Base-by-base conservation (phyloP, 92 coral and sea anemone species). In the Palythoa grandis region DNA sequence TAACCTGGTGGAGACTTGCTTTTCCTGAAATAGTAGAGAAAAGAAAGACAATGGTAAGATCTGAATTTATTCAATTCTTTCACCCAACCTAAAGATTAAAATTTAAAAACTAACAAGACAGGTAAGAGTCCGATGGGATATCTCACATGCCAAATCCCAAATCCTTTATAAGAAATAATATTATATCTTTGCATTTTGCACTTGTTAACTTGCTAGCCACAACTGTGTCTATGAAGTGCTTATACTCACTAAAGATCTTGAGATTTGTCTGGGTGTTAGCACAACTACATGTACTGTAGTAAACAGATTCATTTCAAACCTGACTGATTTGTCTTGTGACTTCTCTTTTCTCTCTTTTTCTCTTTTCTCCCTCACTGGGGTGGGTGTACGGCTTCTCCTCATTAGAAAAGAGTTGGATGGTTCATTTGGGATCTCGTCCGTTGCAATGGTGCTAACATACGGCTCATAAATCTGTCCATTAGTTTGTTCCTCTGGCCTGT, bases 361-460 rank as follows among this genome's bases (percentile, higher is more conserved):
- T n/a, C 69, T 63, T n/a, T 63, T 92, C 79, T 92, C 94, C 76
- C 98, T 92, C 11, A 96, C 93, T 11, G 99, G 99, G 9, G 93
- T 83, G n/a, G 99, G 99, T 58, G 99, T 97, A 35, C 95, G 93
- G 76, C 99, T 97, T 53, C 99, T 86, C 86, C 98, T 91, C 90
- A 95, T 87, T 38, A 97, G 91, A 80, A 97, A 97, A 5, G 92
- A 88, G 90, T 94, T 93, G 61, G 90, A 89, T 11, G 98, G 99
- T 6, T 90, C 97, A 87, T 93, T 90, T 2, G 99, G 99, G 67
- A 95, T 77, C 13, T 91, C 93, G 17, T 93, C 98, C 2, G 89
- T 92, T 8, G 91, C 66, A 15, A 94, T 93, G 54, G 98, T 86
- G 76, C 91, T 87, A 15, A 90, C 65, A 61, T 38, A 61, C 11